These are phyloP conservation scores for Urocitellus parryii DNA, from an alignment of 2,113 vertebrate genomes.

Conservation along the genomic window DNA sequence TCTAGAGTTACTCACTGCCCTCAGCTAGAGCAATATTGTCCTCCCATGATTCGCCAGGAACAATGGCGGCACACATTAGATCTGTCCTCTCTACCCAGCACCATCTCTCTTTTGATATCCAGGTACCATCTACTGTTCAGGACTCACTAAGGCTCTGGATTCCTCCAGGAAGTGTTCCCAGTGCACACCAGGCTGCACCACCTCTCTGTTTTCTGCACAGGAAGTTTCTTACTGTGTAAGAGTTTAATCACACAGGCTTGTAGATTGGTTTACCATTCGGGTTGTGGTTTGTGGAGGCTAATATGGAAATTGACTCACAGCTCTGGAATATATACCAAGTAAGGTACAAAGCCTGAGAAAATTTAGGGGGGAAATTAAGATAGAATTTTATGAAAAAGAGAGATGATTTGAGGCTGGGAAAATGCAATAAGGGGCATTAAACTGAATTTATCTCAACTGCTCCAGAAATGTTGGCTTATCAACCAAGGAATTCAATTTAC, in stretches of 20 bases:
- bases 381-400: constrained; percentile 10
- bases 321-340: not conserved
- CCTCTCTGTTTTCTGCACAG: not conserved
- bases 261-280: not conserved
- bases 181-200: not conserved
- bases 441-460: constrained; percentile 25
- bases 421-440: constrained; percentile 1
- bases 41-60: not conserved
- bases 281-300: not conserved
- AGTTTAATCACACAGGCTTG: not conserved
- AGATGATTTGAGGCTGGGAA: constrained; percentile 6
- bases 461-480: constrained; percentile 51
- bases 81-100: not conserved
- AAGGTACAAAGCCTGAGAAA: not conserved
- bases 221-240: not conserved
- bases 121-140: not conserved
- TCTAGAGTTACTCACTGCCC: not conserved
- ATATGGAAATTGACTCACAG: not conserved
- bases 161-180: not conserved
- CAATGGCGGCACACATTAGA: not conserved
- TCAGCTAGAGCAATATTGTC: not conserved
- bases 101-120: not conserved
- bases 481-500: constrained; percentile 40
- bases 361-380: not conserved
- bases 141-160: not conserved